Conservation (phyloP, 2,113 vertebrate genomes). For the Gadus chalcogrammus region DNA sequence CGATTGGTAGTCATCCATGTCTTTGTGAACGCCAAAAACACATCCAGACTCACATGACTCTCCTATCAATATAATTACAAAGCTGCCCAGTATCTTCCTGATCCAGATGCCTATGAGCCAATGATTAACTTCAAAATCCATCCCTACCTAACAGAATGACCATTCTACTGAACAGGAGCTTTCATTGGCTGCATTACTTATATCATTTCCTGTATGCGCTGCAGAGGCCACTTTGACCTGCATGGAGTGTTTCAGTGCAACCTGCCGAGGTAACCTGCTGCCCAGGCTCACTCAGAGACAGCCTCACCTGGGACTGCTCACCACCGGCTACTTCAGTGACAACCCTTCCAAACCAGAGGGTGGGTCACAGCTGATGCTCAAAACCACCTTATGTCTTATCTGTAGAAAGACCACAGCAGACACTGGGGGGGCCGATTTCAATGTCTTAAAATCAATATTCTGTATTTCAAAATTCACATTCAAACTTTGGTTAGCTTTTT, state of each 20-base stretch:
- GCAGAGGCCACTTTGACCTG: conserved; percentile 69
- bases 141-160: no score
- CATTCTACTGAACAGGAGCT: not conserved
- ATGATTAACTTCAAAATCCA: no score
- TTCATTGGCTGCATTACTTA: not conserved
- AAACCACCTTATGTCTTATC: no score
- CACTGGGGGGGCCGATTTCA: no score
- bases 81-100: no score
- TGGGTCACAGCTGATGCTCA: conserved; percentile 15
- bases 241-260: conserved; percentile 62
- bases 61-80: no score
- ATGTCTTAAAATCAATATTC: not conserved
- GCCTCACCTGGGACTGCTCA: conserved; percentile 58
- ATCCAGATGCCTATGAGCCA: no score
- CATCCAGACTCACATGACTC: no score
- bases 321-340: conserved; percentile 81
- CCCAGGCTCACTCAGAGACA: conserved; percentile 39
- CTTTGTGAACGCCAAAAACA: no score
- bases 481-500: not conserved
- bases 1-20: no score
- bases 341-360: conserved; percentile 71
- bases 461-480: not conserved
- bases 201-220: not conserved
- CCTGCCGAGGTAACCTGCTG: conserved; percentile 68
- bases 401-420: no score